Percentiles rank a stretch among this genome's conserved stretches.
phyloP scores from a whole-genome alignment of 1,140 invertebrate genomes.

The Pachypsylla venusta region DNA sequence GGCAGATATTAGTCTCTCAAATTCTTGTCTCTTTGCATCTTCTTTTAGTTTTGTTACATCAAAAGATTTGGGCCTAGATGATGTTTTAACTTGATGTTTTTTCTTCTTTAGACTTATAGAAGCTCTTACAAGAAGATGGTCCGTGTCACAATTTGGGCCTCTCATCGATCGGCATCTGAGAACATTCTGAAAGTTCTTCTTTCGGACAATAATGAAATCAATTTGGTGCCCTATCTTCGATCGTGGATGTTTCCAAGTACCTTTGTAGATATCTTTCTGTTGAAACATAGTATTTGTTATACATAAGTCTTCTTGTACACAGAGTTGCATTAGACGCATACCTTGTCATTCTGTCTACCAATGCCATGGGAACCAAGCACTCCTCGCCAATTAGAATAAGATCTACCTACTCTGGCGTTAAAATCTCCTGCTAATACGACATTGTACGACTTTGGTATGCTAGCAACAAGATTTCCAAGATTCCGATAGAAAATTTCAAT shows the following conservation, averaged over 20 bases:
- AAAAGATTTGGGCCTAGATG: neutral
- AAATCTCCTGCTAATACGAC: neutral
- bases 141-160: neutral
- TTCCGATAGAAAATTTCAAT: neutral
- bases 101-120: neutral
- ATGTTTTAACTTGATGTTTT: neutral
- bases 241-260: neutral
- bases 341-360: neutral
- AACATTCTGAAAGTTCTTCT: neutral
- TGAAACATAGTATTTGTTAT: neutral
- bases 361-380: neutral
- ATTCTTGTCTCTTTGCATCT: neutral
- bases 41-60: neutral
- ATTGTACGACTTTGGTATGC: neutral
- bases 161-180: neutral
- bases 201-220: neutral
- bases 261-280: neutral
- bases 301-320: neutral
- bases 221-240: neutral
- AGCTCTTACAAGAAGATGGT: neutral
- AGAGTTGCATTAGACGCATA: neutral
- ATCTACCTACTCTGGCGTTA: neutral
- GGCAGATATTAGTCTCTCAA: neutral
- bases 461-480: neutral
- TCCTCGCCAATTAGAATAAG: neutral